These are phyloP conservation scores for Tetramorium parvispinum DNA, from an alignment of 1,140 invertebrate genomes.

Conservation along the genomic window DNA sequence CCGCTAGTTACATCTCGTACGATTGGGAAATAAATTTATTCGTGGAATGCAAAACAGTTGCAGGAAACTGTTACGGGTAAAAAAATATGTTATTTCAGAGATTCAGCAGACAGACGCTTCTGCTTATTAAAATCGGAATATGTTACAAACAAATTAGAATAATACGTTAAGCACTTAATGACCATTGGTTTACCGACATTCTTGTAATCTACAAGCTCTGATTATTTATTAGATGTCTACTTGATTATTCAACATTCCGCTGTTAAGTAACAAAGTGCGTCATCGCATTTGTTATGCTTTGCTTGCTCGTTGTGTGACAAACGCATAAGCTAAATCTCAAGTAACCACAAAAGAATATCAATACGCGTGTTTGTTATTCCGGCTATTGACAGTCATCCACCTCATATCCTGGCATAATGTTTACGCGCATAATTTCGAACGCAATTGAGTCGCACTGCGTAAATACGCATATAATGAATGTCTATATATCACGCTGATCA, in stretches of 20 bases:
- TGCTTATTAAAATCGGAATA: not conserved
- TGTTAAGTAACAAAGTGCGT: not conserved
- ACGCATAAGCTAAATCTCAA: conserved; percentile 25
- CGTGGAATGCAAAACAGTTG: not conserved
- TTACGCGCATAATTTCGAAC: conserved; percentile 19
- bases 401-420: not conserved
- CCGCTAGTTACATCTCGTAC: not conserved
- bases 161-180: not conserved
- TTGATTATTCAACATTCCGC: not conserved
- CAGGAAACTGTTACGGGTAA: not conserved
- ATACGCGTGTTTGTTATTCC: conserved; percentile 15
- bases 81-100: not conserved
- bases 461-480: conserved; percentile 8
- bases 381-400: conserved; percentile 33
- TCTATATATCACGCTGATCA: not conserved
- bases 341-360: conserved; percentile 18
- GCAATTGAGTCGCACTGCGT: not conserved
- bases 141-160: not conserved
- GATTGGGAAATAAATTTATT: conserved; percentile 17
- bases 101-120: not conserved
- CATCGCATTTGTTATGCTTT: not conserved
- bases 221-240: not conserved
- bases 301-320: not conserved
- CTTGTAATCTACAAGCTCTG: not conserved
- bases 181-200: not conserved